Base-by-base conservation (phyloP, 1,140 invertebrate genomes). In the Rhagoletis zephyria region DNA sequence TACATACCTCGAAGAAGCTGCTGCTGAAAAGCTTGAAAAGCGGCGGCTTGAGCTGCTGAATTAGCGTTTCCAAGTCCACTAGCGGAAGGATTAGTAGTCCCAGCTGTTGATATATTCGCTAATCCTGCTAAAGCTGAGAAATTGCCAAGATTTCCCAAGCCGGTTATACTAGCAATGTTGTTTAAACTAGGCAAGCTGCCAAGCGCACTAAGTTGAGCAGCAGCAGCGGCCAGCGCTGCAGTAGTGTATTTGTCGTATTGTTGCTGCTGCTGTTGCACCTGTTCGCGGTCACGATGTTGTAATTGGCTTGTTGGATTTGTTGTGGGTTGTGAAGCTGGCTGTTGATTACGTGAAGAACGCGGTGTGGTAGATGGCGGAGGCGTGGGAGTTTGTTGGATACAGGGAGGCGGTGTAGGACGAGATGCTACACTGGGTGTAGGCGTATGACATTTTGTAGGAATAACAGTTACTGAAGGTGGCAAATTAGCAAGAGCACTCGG, bases 1-100 rank as follows among this genome's bases (percentile, higher is more conserved):
- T 12, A 90, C 88, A 89, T 90, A 96, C 96, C 96, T 95, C 96
- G 94, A 51, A 97, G 93, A 81, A 97, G 92, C 91, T 97, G 96
- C 89, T 97, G 96, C 88, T 97, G 96, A 87, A 97, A 92, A 0
- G 96, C 96, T 90, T 97, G 96, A 93, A 97, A 96, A 64, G 96
- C 96, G 10, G 96, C 96, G 91, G 94, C 89, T 93, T 93, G 90
- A 93, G 92, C 90, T 40, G 90, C 90, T 59, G 96, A 95, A n/a
- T 95, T 64, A 9, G 63, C 67, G 42, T 95, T 92, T 81, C 91
- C 90, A 30, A 90, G 89, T 30, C 67, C 67, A n/a, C 67, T 74
- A n/a, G 90, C 89, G 67, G 88, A 90, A 40, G 91, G 89, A 42
- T 90, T 91, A 60, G 96, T 95, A 19, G 96, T 70, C 4, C 61